phyloP scores from a whole-genome alignment of 2,888 invertebrate species.

The Cerastoderma edule region DNA sequence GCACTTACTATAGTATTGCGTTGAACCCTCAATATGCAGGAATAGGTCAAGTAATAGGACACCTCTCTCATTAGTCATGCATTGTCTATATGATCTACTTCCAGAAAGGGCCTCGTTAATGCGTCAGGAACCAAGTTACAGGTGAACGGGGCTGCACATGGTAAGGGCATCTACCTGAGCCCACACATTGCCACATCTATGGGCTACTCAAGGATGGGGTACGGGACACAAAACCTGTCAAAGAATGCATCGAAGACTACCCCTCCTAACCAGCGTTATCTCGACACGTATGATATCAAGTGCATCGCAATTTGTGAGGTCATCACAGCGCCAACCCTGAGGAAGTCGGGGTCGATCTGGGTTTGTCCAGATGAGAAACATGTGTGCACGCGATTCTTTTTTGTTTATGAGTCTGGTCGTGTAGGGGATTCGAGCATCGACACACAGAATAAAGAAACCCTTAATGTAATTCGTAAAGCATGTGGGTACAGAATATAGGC shows the following conservation, averaged over 20 bases:
- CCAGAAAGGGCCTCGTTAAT: slow-evolving; percentile 77
- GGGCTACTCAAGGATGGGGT: slow-evolving; percentile 77
- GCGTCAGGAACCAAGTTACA: slow-evolving; percentile 80
- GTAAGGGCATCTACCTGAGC: slow-evolving; percentile 81
- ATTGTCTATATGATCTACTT: slow-evolving; percentile 47
- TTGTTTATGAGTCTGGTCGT: slow-evolving; percentile 78
- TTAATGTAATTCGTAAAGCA: slow-evolving; percentile 58
- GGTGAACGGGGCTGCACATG: slow-evolving; percentile 79
- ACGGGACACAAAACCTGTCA: slow-evolving; percentile 54
- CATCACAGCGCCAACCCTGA: slow-evolving; percentile 68
- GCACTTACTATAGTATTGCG: too few relatives aligned
- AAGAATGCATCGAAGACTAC: slow-evolving; percentile 4
- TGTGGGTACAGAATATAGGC: slow-evolving; percentile 43
- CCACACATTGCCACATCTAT: slow-evolving; percentile 75
- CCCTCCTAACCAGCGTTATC: slow-evolving; percentile 59
- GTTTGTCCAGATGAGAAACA: slow-evolving; percentile 74
- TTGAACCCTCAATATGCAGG: too few relatives aligned
- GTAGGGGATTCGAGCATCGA: slow-evolving; percentile 65
- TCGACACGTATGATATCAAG: slow-evolving; percentile 69
- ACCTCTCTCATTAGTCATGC: not conserved
- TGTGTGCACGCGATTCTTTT: slow-evolving; percentile 82
- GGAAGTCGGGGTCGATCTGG: slow-evolving; percentile 76
- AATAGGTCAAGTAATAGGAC: too few relatives aligned
- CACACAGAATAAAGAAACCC: slow-evolving; percentile 60
- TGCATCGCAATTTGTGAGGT: slow-evolving; percentile 81